A percentile compares a stretch with the other conserved stretches of the same genome.
Conservation (phyloP, 2,113 vertebrate species). For the Gallinago paraguaiae region DNA sequence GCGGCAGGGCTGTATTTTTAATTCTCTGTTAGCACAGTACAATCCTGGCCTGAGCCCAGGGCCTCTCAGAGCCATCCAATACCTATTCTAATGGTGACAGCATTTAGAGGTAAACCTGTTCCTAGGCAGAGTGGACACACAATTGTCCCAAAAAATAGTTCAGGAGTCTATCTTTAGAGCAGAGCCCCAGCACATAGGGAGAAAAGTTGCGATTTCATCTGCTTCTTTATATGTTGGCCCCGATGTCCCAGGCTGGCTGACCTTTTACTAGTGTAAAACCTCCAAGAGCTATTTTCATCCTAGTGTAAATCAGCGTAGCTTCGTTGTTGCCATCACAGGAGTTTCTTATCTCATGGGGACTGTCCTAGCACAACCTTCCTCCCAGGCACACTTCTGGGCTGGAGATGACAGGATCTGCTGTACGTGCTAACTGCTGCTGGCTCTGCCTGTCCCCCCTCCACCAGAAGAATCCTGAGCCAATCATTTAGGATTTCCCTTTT, state of each 20-base stretch:
- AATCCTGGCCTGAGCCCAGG: not conserved
- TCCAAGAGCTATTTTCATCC: conserved; percentile 27
- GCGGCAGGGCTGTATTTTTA: not conserved
- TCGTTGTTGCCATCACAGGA: not conserved
- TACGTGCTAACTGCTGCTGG: not conserved
- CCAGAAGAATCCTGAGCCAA: not conserved
- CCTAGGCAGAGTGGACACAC: not conserved
- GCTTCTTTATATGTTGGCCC: not conserved
- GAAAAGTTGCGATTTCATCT: not conserved
- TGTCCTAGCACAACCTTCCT: not conserved
- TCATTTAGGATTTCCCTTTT: not conserved
- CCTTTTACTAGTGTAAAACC: conserved; percentile 8
- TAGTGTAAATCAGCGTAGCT: not conserved
- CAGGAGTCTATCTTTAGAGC: not conserved
- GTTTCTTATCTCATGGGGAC: not conserved
- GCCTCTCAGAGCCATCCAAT: not conserved
- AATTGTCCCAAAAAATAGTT: not conserved
- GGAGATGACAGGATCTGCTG: not conserved
- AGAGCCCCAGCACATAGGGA: not conserved
- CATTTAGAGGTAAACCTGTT: not conserved
- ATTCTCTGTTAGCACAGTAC: not conserved
- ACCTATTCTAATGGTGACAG: not conserved
- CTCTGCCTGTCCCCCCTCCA: not conserved
- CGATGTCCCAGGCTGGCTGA: not conserved
- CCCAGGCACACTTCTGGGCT: not conserved